phyloP scores from a whole-genome alignment of 1,140 invertebrate species.

The Drosophila carrolli region DNA sequence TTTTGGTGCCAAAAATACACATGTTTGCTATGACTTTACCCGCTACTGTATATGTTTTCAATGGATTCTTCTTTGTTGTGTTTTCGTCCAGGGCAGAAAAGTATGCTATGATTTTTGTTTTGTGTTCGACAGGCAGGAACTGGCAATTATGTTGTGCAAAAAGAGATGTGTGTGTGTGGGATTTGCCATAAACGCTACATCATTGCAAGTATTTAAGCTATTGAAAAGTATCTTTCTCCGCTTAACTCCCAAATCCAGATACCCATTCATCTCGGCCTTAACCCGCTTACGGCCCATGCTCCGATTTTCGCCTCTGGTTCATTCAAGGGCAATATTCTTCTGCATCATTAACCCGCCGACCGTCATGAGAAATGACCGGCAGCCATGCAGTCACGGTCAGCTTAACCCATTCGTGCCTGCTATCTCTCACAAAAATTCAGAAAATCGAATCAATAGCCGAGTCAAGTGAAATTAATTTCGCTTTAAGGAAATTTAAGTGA shows the following conservation, averaged over 20 bases:
- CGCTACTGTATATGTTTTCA: background rate
- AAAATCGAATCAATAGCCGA: constrained; percentile 29
- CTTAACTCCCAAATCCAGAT: constrained; percentile 2
- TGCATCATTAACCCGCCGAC: constrained; percentile 64
- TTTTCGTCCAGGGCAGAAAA: background rate
- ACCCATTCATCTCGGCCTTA: constrained; percentile 30
- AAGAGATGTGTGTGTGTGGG: background rate
- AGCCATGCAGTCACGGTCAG: constrained; percentile 33
- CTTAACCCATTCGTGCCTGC: constrained; percentile 23
- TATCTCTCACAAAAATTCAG: background rate
- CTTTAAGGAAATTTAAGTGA: constrained; percentile 38
- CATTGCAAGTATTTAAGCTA: constrained; percentile 52
- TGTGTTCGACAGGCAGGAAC: constrained; percentile 22
- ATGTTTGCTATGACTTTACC: background rate
- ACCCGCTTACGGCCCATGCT: background rate
- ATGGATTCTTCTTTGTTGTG: background rate
- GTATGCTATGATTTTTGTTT: constrained; percentile 24
- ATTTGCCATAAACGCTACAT: constrained; percentile 52
- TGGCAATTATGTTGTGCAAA: constrained; percentile 27
- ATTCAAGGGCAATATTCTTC: constrained; percentile 72
- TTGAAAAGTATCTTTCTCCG: background rate
- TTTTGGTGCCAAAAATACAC: no score
- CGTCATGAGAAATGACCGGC: constrained; percentile 26
- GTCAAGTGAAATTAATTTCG: constrained; percentile 32
- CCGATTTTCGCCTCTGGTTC: background rate